Evolutionary conservation across 2,113 vertebrate species (phyloP).

Genomic region (Syngnathus floridae): DNA sequence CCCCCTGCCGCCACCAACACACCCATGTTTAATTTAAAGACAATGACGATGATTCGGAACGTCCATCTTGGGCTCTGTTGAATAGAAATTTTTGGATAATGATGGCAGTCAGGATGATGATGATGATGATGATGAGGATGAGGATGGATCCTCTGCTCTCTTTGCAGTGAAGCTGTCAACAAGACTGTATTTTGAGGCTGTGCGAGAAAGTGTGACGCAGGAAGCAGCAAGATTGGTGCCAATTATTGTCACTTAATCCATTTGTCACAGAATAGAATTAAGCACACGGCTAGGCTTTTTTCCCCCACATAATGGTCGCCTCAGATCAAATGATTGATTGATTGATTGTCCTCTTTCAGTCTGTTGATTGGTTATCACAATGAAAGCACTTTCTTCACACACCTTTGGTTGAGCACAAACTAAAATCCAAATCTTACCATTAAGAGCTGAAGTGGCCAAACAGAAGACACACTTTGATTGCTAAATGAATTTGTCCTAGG

Average conservation of each 20-base stretch:
- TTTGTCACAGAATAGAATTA: not conserved
- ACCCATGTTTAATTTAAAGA: slow-evolving; percentile 2
- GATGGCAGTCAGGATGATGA: not conserved
- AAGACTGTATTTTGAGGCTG: not conserved
- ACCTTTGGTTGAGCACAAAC: not conserved
- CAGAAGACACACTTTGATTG: not conserved
- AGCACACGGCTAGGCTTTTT: not conserved
- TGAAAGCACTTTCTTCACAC: not conserved
- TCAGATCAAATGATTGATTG: not conserved
- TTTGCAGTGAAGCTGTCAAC: not conserved
- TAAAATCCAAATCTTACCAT: not conserved
- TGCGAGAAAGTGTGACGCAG: not conserved
- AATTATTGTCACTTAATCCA: not conserved
- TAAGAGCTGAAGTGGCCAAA: not conserved
- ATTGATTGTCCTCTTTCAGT: not conserved
- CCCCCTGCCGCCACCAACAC: not conserved
- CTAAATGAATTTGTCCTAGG: not conserved
- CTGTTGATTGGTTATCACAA: not conserved
- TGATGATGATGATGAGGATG: not conserved
- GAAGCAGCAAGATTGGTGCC: not conserved
- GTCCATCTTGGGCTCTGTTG: not conserved
- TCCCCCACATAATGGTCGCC: not conserved
- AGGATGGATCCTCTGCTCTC: not conserved
- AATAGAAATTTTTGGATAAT: not conserved
- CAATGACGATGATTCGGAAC: not conserved